Evolutionary conservation across 1,140 invertebrate genomes (phyloP).

Genomic region (Rhagoletis zephyria): DNA sequence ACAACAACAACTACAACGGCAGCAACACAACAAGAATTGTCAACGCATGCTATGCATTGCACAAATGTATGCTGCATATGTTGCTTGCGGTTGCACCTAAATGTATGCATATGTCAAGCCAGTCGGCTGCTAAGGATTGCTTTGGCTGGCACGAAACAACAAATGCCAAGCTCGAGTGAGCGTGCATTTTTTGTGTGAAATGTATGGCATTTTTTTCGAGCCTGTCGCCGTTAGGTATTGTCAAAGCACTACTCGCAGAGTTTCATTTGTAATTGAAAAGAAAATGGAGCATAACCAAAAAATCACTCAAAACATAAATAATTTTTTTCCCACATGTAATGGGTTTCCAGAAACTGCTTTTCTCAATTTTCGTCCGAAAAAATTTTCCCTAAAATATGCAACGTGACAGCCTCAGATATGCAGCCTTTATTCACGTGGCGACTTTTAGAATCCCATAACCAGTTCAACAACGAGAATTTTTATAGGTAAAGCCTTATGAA

Average conservation of each 20-base stretch:
- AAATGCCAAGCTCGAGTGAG: background rate
- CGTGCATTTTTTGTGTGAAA: background rate
- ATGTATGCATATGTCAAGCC: conserved; percentile 37
- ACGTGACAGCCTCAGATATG: no score
- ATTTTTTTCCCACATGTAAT: no score
- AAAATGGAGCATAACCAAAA: background rate
- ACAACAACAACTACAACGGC: background rate
- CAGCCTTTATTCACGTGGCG: no score
- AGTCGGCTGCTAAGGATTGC: conserved; percentile 34
- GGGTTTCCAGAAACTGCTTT: no score
- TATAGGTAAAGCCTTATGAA: no score
- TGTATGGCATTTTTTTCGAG: background rate
- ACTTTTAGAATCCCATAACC: no score
- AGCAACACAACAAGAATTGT: conserved; percentile 4
- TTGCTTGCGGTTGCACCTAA: conserved; percentile 44
- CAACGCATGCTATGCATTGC: background rate
- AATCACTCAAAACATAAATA: background rate
- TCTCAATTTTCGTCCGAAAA: no score
- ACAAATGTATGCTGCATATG: conserved; percentile 17
- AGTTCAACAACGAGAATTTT: no score
- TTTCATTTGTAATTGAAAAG: background rate
- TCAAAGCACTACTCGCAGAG: background rate
- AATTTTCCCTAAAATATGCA: no score
- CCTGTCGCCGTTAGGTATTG: background rate
- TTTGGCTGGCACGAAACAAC: background rate